phyloP scores from a whole-genome alignment of 2,797 vertebrate species.

The Oryzias dopingdopingensis region DNA sequence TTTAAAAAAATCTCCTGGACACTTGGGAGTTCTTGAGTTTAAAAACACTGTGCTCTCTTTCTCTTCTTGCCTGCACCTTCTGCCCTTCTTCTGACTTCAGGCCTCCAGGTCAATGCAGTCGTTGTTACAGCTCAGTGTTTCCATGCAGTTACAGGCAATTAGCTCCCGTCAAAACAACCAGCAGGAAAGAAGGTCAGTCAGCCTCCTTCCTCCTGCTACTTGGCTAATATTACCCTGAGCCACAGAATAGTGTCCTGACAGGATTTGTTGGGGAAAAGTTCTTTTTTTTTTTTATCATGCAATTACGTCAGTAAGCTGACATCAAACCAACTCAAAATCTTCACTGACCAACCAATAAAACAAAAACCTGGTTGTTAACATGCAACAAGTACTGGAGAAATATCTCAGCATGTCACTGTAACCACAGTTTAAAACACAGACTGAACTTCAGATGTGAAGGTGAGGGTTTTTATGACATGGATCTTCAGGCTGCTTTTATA shows the following conservation, averaged over 20 bases:
- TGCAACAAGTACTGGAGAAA: too few relatives aligned
- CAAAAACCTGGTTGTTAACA: too few relatives aligned
- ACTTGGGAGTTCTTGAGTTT: constrained; percentile 43
- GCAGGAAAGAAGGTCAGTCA: constrained; percentile 45
- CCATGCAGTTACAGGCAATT: constrained; percentile 73
- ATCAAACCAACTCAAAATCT: too few relatives aligned
- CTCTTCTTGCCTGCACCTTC: constrained; percentile 15
- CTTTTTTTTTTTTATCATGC: too few relatives aligned
- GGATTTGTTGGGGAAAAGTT: constrained; percentile 30
- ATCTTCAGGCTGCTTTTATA: too few relatives aligned
- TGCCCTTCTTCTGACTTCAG: constrained; percentile 12
- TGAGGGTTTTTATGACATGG: too few relatives aligned
- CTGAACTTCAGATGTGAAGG: too few relatives aligned
- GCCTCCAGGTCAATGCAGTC: constrained; percentile 47
- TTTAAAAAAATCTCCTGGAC: too few relatives aligned
- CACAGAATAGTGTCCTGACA: constrained; percentile 47
- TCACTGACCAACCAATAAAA: too few relatives aligned
- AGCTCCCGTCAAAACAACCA: constrained; percentile 67
- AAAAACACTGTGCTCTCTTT: constrained; percentile 36
- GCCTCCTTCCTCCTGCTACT: constrained; percentile 37
- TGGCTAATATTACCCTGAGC: constrained; percentile 65
- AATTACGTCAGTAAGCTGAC: constrained; percentile 24
- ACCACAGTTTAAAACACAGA: too few relatives aligned
- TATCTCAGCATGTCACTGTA: too few relatives aligned
- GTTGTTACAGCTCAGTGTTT: constrained; percentile 57